These are phyloP conservation scores for Denticeps clupeoides DNA, from an alignment of 2,797 vertebrate genomes.

Conservation along the genomic window DNA sequence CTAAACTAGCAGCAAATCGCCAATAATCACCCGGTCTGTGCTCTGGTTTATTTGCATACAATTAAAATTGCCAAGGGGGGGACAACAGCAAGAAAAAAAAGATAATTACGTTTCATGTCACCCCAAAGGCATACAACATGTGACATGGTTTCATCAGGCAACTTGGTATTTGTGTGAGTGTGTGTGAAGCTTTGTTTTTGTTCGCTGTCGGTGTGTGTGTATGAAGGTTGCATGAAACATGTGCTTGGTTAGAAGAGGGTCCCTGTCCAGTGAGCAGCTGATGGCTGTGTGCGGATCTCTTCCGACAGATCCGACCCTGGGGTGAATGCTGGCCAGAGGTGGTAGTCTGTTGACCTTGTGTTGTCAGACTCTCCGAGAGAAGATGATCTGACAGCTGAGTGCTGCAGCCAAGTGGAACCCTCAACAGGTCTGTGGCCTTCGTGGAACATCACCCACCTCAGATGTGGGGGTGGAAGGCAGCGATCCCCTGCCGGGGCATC, in stretches of 20 bases:
- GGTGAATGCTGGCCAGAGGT: conserved; percentile 20
- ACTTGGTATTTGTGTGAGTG: too few relatives aligned
- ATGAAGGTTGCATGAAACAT: not conserved
- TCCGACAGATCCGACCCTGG: conserved; percentile 15
- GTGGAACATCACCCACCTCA: too few relatives aligned
- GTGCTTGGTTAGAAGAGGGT: not conserved
- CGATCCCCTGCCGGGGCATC: conserved; percentile 1
- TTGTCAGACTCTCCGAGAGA: conserved; percentile 17
- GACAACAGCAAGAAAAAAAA: too few relatives aligned
- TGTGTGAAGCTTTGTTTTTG: conserved; percentile 6
- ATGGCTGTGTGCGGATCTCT: conserved; percentile 10
- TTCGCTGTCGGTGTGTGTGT: not conserved
- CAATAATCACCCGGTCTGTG: too few relatives aligned
- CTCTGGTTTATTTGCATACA: too few relatives aligned
- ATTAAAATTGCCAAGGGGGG: too few relatives aligned
- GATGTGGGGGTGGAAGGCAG: too few relatives aligned
- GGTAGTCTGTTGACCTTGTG: conserved; percentile 28
- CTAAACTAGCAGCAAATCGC: too few relatives aligned
- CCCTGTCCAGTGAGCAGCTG: not conserved
- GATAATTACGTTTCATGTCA: too few relatives aligned
- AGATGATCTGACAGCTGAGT: conserved; percentile 26
- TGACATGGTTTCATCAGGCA: too few relatives aligned
- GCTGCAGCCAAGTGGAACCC: conserved; percentile 13
- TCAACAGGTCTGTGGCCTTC: too few relatives aligned
- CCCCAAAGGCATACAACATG: too few relatives aligned